Conservation (phyloP, 2,888 invertebrate genomes). For the Pardosa pseudoannulata region DNA sequence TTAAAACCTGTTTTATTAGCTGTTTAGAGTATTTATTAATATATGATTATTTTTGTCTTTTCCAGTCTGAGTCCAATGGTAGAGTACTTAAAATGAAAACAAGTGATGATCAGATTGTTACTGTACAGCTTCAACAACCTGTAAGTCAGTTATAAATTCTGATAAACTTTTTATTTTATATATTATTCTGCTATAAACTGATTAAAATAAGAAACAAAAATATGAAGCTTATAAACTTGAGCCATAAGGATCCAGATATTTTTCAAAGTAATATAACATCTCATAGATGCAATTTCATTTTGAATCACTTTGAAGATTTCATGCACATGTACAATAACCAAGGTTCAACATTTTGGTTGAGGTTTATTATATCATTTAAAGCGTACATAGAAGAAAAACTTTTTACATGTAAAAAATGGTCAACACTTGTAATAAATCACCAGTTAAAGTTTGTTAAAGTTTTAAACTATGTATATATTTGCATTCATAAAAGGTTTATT, state of each 20-base stretch:
- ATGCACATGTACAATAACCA: constrained; percentile 54
- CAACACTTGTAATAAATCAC: background rate
- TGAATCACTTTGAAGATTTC: constrained; percentile 25
- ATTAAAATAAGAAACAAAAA: background rate
- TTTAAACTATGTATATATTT: constrained; percentile 28
- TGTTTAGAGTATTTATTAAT: too few relatives aligned
- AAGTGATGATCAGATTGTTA: constrained; percentile 40
- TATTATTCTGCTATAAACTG: background rate
- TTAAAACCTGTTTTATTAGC: too few relatives aligned
- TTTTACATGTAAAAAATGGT: background rate
- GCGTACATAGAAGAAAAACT: background rate
- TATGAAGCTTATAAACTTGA: constrained; percentile 43
- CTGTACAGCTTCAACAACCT: constrained; percentile 54
- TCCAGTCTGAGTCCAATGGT: constrained; percentile 51
- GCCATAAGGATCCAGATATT: constrained; percentile 26
- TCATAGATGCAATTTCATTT: constrained; percentile 23
- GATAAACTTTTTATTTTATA: background rate
- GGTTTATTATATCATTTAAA: constrained; percentile 38
- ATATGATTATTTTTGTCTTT: background rate
- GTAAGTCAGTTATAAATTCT: constrained; percentile 48
- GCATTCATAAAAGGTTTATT: constrained; percentile 42
- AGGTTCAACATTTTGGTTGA: constrained; percentile 47
- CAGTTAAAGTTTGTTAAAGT: background rate
- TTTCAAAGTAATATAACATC: background rate
- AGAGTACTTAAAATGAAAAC: constrained; percentile 50